Conservation (phyloP, 2,113 vertebrate species). For the Hystrix brachyura region DNA sequence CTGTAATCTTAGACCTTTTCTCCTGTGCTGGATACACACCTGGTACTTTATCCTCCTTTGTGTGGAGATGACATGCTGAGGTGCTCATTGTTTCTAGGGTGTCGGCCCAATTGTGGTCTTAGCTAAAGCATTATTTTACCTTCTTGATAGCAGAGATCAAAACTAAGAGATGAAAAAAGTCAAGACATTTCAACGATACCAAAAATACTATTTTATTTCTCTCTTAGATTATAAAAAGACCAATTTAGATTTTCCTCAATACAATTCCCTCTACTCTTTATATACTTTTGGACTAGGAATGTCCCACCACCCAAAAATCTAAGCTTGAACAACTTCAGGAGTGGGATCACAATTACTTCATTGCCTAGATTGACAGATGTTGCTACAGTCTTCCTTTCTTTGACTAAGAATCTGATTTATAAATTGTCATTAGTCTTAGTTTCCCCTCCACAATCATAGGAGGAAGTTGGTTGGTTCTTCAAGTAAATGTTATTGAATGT, state of each 20-base stretch:
- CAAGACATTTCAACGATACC: slow-evolving; percentile 39
- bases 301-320: not conserved
- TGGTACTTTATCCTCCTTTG: not conserved
- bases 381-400: not conserved
- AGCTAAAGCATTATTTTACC: not conserved
- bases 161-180: not conserved
- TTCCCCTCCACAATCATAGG: not conserved
- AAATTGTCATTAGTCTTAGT: not conserved
- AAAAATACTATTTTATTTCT: not conserved
- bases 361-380: not conserved
- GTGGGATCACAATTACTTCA: not conserved
- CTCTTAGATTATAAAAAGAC: not conserved
- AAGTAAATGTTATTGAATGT: slow-evolving; percentile 1
- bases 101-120: not conserved
- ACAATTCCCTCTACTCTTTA: not conserved
- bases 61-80: not conserved
- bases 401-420: not conserved
- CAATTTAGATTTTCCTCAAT: not conserved
- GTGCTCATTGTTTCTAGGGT: not conserved
- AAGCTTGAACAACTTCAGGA: not conserved
- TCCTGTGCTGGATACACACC: not conserved
- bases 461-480: not conserved
- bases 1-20: not conserved
- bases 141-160: slow-evolving; percentile 38
- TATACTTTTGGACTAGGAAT: not conserved